These are phyloP conservation scores for Drosophila villosipedis DNA, from an alignment of 2,888 invertebrate genomes.

Conservation along the genomic window DNA sequence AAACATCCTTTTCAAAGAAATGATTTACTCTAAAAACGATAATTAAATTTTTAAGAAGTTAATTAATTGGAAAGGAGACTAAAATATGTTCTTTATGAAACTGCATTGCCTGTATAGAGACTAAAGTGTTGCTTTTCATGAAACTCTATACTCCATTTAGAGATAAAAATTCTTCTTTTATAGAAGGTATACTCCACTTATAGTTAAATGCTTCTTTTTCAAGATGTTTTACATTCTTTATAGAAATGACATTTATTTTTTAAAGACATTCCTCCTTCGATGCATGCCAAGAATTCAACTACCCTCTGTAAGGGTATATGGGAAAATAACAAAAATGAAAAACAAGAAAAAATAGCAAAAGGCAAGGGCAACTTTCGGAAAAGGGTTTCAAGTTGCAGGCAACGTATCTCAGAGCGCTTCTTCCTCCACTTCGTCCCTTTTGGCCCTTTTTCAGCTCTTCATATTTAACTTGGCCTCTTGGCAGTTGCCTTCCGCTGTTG, in stretches of 20 bases:
- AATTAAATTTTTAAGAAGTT: not conserved
- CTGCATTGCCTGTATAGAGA: not conserved
- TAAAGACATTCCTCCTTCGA: not conserved
- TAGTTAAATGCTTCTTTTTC: not conserved
- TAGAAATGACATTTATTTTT: not conserved
- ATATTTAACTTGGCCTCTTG: conserved; percentile 58
- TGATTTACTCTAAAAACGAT: not conserved
- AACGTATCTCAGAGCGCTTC: conserved; percentile 27
- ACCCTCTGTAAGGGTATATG: conserved; percentile 12
- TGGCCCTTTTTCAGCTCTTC: conserved; percentile 18
- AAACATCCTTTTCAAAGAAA: not conserved
- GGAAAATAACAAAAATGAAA: not conserved
- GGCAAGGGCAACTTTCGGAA: conserved; percentile 32
- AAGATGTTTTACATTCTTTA: not conserved
- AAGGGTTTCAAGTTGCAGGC: conserved; percentile 58
- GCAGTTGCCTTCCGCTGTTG: conserved; percentile 38
- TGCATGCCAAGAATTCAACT: not conserved
- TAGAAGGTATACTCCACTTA: not conserved
- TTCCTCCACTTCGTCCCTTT: conserved; percentile 11
- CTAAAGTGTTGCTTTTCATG: not conserved
- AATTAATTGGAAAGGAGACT: not conserved
- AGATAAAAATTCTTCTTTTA: not conserved
- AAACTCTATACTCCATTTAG: rapidly evolving
- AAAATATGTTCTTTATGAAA: not conserved
- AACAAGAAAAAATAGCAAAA: not conserved